Evolutionary conservation across 2,888 invertebrate species (phyloP).

Genomic region (Graphium colonna): DNA sequence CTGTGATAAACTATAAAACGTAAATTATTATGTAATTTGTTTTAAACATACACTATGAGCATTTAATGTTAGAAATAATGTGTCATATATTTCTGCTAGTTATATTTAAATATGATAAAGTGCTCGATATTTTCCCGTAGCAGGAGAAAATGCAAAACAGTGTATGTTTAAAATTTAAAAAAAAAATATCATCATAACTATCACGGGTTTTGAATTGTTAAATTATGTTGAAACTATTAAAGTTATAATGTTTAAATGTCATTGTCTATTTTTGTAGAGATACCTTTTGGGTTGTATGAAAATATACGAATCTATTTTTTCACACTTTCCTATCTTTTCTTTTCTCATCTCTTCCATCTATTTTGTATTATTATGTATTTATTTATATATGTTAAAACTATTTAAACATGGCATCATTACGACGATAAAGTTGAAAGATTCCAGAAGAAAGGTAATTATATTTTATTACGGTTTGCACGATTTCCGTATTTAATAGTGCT

Average conservation of each 20-base stretch:
- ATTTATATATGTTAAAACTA: background rate
- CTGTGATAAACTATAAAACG: conserved; percentile 26
- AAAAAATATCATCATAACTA: background rate
- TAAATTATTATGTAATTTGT: conserved; percentile 9
- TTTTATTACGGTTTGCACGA: background rate
- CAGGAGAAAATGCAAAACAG: no score
- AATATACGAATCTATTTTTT: conserved; percentile 34
- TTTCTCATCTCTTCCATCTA: conserved; percentile 17
- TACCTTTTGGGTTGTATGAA: conserved; percentile 37
- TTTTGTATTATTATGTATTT: background rate
- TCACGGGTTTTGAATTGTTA: conserved; percentile 25
- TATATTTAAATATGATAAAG: background rate
- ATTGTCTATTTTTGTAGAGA: conserved; percentile 53
- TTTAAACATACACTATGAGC: conserved; percentile 14
- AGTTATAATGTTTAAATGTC: conserved; percentile 36
- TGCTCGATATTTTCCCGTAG: no score
- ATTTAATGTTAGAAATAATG: conserved; percentile 24
- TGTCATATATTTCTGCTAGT: background rate
- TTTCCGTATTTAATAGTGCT: background rate
- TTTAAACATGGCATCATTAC: background rate
- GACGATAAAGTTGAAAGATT: background rate
- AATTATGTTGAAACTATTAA: conserved; percentile 33
- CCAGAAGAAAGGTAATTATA: conserved; percentile 14
- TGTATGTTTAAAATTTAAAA: conserved; percentile 5
- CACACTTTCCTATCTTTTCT: conserved; percentile 27